Base-by-base conservation (phyloP, 2,113 vertebrate genomes). In the Centropus bengalensis region DNA sequence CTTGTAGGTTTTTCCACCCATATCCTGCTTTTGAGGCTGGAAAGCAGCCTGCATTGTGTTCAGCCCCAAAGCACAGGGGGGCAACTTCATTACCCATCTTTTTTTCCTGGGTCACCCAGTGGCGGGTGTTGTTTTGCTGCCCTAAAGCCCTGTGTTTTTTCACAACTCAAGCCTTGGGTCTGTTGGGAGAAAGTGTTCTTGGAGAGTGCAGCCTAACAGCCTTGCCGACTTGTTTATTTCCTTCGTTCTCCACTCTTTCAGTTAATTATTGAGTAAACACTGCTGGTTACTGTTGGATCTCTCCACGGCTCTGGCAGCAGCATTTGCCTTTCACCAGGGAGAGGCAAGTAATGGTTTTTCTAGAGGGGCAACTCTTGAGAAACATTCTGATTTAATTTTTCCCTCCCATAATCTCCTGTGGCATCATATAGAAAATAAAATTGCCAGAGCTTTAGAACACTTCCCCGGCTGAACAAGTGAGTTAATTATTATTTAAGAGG, bases 401-500 rank as follows among this genome's bases (percentile, higher is more conserved):
- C 71, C 47, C 28, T 84, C 74, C 70, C 4, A 2, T 58, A 6
- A 2, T 84, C 68, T 96, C 78, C 94, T 26, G 3, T 82, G 70
- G 75, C 22, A 1, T 58, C 80, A 47, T 81, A 84, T n/a, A 85
- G 94, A 94, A 96, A 96, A 91, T 64, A 96, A 91, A 97, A 93
- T 69, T 95, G 93, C 92, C 89, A 88, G 88, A 90, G 82, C 89
- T 78, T 92, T 94, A 76, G 90, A 96, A 86, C 27, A n/a, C 87
- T 93, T 88, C 82, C 38, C 60, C 12, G 27, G 51, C 59, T 86
- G 89, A 78, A 69, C 28, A n/a, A 56, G 52, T 26, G 77, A 93
- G 67, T 88, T 96, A 95, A 97, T 98, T 96, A 93, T 93, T 96
- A 87, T 97, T 97, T 95, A 94, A 97, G 93, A 96, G 89, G 71